A percentile compares a stretch with the other conserved stretches of the same genome.
Evolutionary conservation across 2,113 vertebrate genomes (phyloP).

Genomic region (Coryphaenoides rupestris): DNA sequence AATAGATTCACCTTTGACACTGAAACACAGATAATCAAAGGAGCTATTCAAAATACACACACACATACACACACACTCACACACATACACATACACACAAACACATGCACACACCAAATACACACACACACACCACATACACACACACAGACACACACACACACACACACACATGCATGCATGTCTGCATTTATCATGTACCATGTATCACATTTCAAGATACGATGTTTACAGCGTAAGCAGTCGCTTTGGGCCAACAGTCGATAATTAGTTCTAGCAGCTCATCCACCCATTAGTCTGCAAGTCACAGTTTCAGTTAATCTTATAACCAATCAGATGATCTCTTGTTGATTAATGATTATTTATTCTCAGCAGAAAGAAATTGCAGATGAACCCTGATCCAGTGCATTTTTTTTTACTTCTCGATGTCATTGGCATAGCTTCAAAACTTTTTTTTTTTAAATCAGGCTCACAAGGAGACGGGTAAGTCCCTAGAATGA

Average conservation of each 20-base stretch:
- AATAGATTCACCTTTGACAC: conserved; percentile 63
- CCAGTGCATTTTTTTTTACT: too few relatives aligned
- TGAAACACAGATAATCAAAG: conserved; percentile 17
- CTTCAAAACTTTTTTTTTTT: background rate
- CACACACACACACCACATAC: background rate
- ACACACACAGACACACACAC: too few relatives aligned
- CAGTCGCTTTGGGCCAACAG: background rate
- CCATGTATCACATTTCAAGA: background rate
- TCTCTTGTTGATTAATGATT: too few relatives aligned
- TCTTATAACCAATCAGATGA: background rate
- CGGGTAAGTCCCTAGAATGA: background rate
- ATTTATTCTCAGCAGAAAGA: too few relatives aligned
- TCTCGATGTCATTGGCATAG: too few relatives aligned
- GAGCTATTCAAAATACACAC: conserved; percentile 17
- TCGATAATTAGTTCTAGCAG: background rate
- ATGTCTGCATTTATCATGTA: background rate
- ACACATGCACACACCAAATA: background rate
- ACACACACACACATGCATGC: background rate
- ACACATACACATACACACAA: background rate
- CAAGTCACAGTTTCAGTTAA: background rate
- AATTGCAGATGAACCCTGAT: too few relatives aligned
- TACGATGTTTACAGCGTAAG: background rate
- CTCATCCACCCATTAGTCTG: background rate
- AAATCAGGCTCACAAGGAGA: background rate
- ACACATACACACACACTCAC: conserved; percentile 7